Percentiles rank a stretch among this genome's conserved stretches.
Evolutionary conservation across 2,888 invertebrate genomes (phyloP).

Genomic region (Mamestra brassicae): DNA sequence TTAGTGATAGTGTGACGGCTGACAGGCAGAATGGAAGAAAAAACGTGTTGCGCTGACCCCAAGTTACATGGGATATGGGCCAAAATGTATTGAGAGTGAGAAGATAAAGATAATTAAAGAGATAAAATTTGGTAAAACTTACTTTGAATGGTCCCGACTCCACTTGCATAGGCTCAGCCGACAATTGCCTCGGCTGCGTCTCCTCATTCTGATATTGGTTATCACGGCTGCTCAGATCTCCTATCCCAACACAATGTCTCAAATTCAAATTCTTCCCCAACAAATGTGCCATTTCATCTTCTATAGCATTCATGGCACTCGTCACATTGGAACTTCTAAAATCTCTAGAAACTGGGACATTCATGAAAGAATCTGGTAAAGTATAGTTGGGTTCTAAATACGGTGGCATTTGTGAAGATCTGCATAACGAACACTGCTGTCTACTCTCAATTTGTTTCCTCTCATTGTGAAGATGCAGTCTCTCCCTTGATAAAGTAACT

Average conservation of each 20-base stretch:
- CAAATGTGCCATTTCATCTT: constrained; percentile 84
- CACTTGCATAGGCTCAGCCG: constrained; percentile 64
- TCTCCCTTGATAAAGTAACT: constrained; percentile 90
- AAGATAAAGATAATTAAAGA: too few species aligned
- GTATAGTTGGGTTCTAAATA: constrained; percentile 73
- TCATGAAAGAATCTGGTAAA: constrained; percentile 75
- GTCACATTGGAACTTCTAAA: constrained; percentile 75
- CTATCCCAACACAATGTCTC: constrained; percentile 72
- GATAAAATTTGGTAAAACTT: constrained; percentile 17
- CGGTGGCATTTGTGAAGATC: constrained; percentile 77
- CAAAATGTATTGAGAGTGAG: too few species aligned
- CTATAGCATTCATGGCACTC: constrained; percentile 80
- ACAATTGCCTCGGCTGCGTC: constrained; percentile 47
- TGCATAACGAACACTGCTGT: constrained; percentile 86
- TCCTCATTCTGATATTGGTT: constrained; percentile 33
- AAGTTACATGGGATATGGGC: too few species aligned
- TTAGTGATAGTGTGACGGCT: too few species aligned
- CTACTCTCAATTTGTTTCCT: constrained; percentile 86
- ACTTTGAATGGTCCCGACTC: constrained; percentile 77
- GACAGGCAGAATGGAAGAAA: too few species aligned
- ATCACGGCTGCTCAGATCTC: constrained; percentile 58
- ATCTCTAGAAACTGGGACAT: constrained; percentile 80
- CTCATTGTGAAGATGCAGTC: constrained; percentile 90
- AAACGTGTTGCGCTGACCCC: too few species aligned
- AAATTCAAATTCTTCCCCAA: constrained; percentile 79